These are phyloP conservation scores for Danionella cerebrum DNA, from an alignment of 2,113 vertebrate species.

Conservation along the genomic window DNA sequence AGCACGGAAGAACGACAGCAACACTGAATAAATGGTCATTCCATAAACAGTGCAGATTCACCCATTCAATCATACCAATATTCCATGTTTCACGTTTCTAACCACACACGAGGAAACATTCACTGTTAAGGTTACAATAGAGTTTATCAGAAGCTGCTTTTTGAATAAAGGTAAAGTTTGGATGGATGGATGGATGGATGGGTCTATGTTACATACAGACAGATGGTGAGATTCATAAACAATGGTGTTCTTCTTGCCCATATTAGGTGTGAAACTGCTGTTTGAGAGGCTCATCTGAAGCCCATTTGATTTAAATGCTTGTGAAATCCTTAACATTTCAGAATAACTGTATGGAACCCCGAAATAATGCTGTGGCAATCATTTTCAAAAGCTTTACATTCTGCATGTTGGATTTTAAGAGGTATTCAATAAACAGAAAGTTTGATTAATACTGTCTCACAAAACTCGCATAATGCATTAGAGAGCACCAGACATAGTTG, in stretches of 20 bases:
- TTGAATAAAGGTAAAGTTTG: slow-evolving; percentile 18
- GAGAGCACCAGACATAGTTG: slow-evolving; percentile 7
- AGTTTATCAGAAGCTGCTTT: not conserved
- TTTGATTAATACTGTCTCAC: not conserved
- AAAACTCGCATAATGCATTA: not conserved
- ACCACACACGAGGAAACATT: not conserved
- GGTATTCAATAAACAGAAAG: not conserved
- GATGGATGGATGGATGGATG: not conserved
- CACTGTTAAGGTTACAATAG: not conserved
- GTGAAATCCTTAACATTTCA: not conserved
- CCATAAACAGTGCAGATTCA: no score
- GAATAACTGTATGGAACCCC: not conserved
- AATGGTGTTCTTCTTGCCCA: not conserved
- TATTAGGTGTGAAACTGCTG: not conserved
- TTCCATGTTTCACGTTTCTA: not conserved
- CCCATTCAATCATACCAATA: slow-evolving; percentile 15
- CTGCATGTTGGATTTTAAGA: slow-evolving; percentile 16
- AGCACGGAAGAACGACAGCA: slow-evolving; percentile 23
- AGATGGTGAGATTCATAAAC: slow-evolving; percentile 9
- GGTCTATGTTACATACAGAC: slow-evolving; percentile 2
- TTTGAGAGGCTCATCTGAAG: not conserved
- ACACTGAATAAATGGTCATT: not conserved
- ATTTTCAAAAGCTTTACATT: slow-evolving; percentile 15
- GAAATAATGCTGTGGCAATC: not conserved
- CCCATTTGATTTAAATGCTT: not conserved